phyloP scores from a whole-genome alignment of 2,113 vertebrate genomes.

The Lota lota region DNA sequence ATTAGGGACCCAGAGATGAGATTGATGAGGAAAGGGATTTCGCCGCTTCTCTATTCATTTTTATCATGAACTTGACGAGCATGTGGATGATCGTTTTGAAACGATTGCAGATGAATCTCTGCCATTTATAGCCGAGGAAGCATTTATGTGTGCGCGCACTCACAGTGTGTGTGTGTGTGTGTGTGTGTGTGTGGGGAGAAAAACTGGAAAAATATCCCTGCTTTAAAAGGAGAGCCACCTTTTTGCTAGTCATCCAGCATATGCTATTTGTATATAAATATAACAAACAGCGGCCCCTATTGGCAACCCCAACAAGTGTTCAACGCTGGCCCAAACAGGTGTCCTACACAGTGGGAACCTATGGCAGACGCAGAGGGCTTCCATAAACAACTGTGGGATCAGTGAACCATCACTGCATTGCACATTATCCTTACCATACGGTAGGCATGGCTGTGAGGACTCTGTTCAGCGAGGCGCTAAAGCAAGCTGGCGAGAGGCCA shows the following conservation, averaged over 20 bases:
- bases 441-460: not conserved
- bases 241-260: not conserved
- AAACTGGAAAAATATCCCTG: not conserved
- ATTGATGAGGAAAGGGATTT: too few relatives aligned
- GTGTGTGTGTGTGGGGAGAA: not conserved
- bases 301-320: not conserved
- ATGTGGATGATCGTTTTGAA: too few relatives aligned
- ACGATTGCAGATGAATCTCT: too few relatives aligned
- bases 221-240: not conserved
- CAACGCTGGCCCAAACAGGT: conserved; percentile 32
- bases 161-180: not conserved
- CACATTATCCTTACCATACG: not conserved
- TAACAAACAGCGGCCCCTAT: not conserved
- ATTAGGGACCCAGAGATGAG: too few relatives aligned
- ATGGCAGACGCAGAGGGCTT: conserved; percentile 25
- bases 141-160: not conserved
- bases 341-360: conserved; percentile 37
- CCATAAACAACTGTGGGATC: conserved; percentile 44
- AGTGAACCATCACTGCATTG: conserved; percentile 24
- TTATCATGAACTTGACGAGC: too few relatives aligned
- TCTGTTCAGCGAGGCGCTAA: not conserved
- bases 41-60: too few relatives aligned
- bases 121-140: too few relatives aligned
- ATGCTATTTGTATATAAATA: too few relatives aligned
- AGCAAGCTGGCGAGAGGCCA: too few relatives aligned